phyloP scores from a whole-genome alignment of 1,140 invertebrate species.

The Sinonovacula constricta region DNA sequence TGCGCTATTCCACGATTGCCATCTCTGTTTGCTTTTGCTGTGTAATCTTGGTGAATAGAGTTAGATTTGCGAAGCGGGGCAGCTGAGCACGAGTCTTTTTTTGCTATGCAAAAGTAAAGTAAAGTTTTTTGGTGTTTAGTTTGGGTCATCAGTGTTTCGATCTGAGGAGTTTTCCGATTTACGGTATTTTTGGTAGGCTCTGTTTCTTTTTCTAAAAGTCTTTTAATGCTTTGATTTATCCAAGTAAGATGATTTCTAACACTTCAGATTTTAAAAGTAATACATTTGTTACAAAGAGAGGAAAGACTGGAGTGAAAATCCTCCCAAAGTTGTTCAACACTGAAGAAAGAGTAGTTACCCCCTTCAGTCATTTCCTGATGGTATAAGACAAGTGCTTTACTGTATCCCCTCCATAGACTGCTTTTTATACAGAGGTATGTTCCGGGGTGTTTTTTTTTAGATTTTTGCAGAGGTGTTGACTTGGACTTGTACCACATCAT shows the following conservation, averaged over 20 bases:
- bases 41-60: neutral
- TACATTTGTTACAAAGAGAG: slow-evolving; percentile 9
- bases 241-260: too few relatives aligned
- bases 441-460: slow-evolving; percentile 12
- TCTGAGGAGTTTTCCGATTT: too few relatives aligned
- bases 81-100: neutral
- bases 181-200: too few relatives aligned
- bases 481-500: too few relatives aligned
- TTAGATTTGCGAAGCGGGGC: neutral
- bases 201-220: too few relatives aligned
- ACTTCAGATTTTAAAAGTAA: slow-evolving; percentile 4
- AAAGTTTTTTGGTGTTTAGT: too few relatives aligned
- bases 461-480: too few relatives aligned
- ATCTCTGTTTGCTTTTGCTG: neutral
- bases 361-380: slow-evolving; percentile 7
- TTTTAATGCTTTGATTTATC: too few relatives aligned
- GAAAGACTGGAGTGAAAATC: neutral
- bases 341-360: slow-evolving; percentile 1
- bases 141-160: too few relatives aligned
- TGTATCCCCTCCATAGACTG: too few relatives aligned
- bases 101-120: neutral
- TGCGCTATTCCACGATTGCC: too few relatives aligned
- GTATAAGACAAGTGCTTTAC: slow-evolving; percentile 8
- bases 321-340: slow-evolving; percentile 9
- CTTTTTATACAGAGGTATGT: slow-evolving; percentile 12